phyloP scores from a whole-genome alignment of 1,140 invertebrate genomes.

The Dinothrombium tinctorium region DNA sequence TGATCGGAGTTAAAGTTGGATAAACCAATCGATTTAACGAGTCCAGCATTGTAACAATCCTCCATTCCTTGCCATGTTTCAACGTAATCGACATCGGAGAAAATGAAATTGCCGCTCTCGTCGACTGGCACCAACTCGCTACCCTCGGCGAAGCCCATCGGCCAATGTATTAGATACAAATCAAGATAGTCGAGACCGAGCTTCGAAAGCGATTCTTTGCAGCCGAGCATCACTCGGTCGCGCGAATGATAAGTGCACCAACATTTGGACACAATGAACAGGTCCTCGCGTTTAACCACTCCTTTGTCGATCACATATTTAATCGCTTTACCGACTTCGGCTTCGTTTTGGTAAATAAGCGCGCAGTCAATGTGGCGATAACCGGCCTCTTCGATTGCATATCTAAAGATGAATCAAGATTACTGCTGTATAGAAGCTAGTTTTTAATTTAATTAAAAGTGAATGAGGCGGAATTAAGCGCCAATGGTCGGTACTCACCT shows the following conservation, averaged over 20 bases:
- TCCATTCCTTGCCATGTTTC: slow-evolving; percentile 13
- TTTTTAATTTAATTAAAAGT: too few relatives aligned
- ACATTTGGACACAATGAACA: slow-evolving; percentile 39
- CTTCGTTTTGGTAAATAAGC: slow-evolving; percentile 1
- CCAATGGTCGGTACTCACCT: too few relatives aligned
- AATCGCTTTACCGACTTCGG: slow-evolving; percentile 5
- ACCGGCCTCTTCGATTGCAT: slow-evolving; percentile 1
- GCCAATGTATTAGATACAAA: slow-evolving; percentile 15
- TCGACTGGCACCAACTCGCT: slow-evolving; percentile 5
- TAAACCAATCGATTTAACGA: slow-evolving; percentile 50
- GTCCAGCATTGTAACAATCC: slow-evolving; percentile 27
- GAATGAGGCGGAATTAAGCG: too few relatives aligned
- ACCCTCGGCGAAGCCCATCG: slow-evolving; percentile 12
- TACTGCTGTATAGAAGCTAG: too few relatives aligned
- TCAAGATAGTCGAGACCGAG: slow-evolving; percentile 20
- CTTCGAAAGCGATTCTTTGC: slow-evolving; percentile 35
- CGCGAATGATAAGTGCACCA: slow-evolving; percentile 40
- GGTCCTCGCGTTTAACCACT: slow-evolving; percentile 43
- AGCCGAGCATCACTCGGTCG: slow-evolving; percentile 30
- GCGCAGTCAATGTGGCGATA: slow-evolving; percentile 7
- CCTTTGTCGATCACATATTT: not conserved
- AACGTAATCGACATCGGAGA: slow-evolving; percentile 16
- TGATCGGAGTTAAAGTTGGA: slow-evolving; percentile 71
- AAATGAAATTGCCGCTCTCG: slow-evolving; percentile 2
- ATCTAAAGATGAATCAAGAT: too few relatives aligned